Base-by-base conservation (phyloP, 2,113 vertebrate species). In the Sander lucioperca region DNA sequence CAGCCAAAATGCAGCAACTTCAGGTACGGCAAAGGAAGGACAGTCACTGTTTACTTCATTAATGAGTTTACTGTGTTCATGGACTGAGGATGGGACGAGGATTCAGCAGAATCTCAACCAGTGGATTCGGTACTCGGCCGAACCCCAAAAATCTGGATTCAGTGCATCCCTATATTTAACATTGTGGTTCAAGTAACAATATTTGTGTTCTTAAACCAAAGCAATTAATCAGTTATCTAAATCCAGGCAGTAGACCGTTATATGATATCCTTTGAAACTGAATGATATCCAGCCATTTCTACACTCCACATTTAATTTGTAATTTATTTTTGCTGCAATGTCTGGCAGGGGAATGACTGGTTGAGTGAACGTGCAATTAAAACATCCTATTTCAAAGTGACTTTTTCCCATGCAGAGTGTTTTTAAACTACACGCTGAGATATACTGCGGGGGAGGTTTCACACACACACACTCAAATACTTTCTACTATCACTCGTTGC, bases 301-400 rank as follows among this genome's bases (percentile, higher is more conserved):
- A 27, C 48, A 36, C 25, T 61, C 18, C 18, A 61, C 43, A n/a
- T 5, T 14, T 21, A 33, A 47, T n/a, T 14, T 14, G 18, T 14
- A 15, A 19, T 27, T 27, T 15, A 1, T 6, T 48, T 33, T 16
- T 6, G 10, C 54, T 27, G 0, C 21, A 2, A 3, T 2, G 47
- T 21, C 16, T 15, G 47, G 23, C 30, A 61, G 13, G 12, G 11
- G 25, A 5, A 9, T 3, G 19, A 47, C 19, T 25, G 64, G 19
- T 45, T 27, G 56, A 43, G 5, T 16, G 27, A 77, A 77, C 16
- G 56, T 63, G 36, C 48, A 84, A 47, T 72, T 43, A 79, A 25
- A 64, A 64, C 12, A 15, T 50, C 53, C 43, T 62, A 2, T 67
- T 58, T 72, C 54, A 77, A 80, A 59, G 45, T 10, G 61, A 64